Base-by-base conservation (phyloP, 1,140 invertebrate species). In the Heliconius hewitsoni region DNA sequence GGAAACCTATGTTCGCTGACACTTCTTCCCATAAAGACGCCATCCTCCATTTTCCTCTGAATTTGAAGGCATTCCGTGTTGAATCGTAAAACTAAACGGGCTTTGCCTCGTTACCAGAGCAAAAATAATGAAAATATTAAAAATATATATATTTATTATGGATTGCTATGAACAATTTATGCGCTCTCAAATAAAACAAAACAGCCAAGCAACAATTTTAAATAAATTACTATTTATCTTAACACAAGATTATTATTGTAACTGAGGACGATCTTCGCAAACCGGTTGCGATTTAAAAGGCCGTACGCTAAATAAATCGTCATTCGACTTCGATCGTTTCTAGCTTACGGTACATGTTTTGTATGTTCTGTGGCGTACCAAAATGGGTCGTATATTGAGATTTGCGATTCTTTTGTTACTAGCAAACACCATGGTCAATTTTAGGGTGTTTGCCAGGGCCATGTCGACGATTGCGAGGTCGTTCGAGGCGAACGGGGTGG, bases 351-450 rank as follows among this genome's bases (percentile, higher is more conserved):
- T 80, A 46, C n/a, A 6, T 6, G 37, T 70, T 39, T 37, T 30
- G 13, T 57, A 37, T 76, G 50, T 60, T 84, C 79, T 84, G 72
- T 79, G 52, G 76, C 75, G 79, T 72, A 72, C 70, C 13, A 83
- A 76, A 66, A 90, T 90, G 91, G 77, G 76, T 74, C 83, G 79
- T 74, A 82, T 93, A 86, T 82, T 94, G 78, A 92, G 86, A 86
- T 84, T 82, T 86, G 85, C 80, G 76, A 86, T 93, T 87, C 82
- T 94, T 90, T 91, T 93, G 85, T 92, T 94, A 88, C 83, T 93
- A 88, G 89, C 91, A 84, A 83, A 89, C 88, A 86, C 83, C 90
- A 91, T 94, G 89, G 90, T 94, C 89, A 91, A 92, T 93, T 94
- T 92, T 90, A 93, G 93, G 89, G 86, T 94, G 84, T 82, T 94